Percentiles rank a stretch among this genome's conserved stretches.
These are phyloP conservation scores for Neotoxoptera formosana DNA, from an alignment of 1,140 invertebrate genomes.

Conservation along the genomic window DNA sequence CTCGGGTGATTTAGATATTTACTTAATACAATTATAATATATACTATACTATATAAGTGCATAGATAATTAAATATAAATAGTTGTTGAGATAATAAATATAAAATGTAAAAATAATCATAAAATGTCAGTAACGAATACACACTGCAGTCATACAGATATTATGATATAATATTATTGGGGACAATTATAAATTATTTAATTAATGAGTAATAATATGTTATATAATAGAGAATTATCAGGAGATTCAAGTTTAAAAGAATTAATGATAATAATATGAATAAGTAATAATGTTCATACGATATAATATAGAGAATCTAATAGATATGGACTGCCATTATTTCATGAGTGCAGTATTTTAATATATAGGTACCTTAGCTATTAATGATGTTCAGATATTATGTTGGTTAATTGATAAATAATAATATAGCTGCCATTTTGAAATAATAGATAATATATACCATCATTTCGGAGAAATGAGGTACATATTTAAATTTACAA, in stretches of 20 bases:
- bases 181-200: slow-evolving; percentile 14
- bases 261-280: slow-evolving; percentile 19
- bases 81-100: background rate
- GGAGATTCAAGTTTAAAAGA: background rate
- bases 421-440: background rate
- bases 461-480: background rate
- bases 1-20: background rate
- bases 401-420: background rate
- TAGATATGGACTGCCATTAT: background rate
- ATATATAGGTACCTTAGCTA: background rate
- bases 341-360: background rate
- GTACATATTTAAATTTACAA: background rate
- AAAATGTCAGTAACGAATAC: background rate
- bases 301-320: background rate
- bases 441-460: no score
- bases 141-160: background rate
- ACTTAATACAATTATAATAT: background rate
- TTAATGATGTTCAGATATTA: background rate
- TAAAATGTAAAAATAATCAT: background rate
- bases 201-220: slow-evolving; percentile 1
- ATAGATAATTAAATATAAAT: background rate
- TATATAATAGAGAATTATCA: background rate
- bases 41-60: background rate
- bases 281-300: background rate
- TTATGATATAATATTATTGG: background rate